Percentiles rank a stretch among this genome's conserved stretches.
These are phyloP conservation scores for Cheilosia scutellata DNA, from an alignment of 2,888 invertebrate genomes.

Conservation along the genomic window DNA sequence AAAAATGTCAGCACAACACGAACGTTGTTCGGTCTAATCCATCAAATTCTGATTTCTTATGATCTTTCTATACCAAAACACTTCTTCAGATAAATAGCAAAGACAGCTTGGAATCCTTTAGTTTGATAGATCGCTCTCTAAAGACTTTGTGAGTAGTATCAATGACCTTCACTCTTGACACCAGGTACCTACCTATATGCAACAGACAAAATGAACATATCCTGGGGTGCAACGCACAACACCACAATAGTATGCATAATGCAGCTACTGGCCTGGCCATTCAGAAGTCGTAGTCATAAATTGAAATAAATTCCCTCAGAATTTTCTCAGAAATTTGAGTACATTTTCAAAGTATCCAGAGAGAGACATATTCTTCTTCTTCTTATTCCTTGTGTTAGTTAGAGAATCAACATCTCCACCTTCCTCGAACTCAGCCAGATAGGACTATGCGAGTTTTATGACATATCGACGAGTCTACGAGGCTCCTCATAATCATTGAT, in stretches of 20 bases:
- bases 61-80: slow-evolving; percentile 31
- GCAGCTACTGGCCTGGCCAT: not conserved
- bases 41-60: slow-evolving; percentile 24
- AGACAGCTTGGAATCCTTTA: slow-evolving; percentile 38
- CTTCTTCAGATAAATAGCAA: not conserved
- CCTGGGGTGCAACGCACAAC: too few species aligned
- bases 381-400: too few species aligned
- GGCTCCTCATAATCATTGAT: slow-evolving; percentile 40
- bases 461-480: slow-evolving; percentile 56
- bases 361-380: too few species aligned
- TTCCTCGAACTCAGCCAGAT: slow-evolving; percentile 60
- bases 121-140: slow-evolving; percentile 68
- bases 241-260: too few species aligned
- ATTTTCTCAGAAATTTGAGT: not conserved
- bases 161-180: too few species aligned
- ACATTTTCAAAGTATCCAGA: too few species aligned
- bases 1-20: slow-evolving; percentile 1
- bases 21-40: slow-evolving; percentile 9
- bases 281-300: too few species aligned
- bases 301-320: not conserved
- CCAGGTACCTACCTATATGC: too few species aligned
- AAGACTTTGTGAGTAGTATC: slow-evolving; percentile 28
- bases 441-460: slow-evolving; percentile 57
- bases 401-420: slow-evolving; percentile 13
- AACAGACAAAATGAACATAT: too few species aligned